Evolutionary conservation across 2,888 invertebrate species (phyloP), one percentile per base, ranked within the genome.

Genomic region (Perizoma flavofasciatum): DNA sequence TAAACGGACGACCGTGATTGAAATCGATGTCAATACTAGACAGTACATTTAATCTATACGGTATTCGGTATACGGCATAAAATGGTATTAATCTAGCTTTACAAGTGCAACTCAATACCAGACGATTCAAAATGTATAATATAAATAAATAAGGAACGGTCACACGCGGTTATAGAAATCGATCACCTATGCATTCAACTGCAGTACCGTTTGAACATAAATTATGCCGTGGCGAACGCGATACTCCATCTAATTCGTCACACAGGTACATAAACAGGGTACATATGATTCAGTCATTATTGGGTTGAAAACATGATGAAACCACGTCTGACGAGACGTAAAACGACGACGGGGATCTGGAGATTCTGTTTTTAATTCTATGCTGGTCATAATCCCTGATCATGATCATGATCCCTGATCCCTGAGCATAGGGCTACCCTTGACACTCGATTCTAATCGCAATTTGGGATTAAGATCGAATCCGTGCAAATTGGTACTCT

Each of bases 1-100:
- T 72, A 76, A 74, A 75, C 74, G 69, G 66, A 63, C 67, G 65
- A 65, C 66, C 69, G 69, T 79, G 84, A 85, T 85, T 86, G 81
- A 83, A 86, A 83, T 80, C 76, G 70, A 79, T 71, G 72, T 74
- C 68, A 64, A 67, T 66, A 65, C 61, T 55, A 56, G 49, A 22
- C 51, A 39, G 50, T 50, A 43, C 41, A 51, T 43, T 43, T 39
- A 35, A 54, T 61, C 35, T 7, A 45, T 35, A 48, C 35, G 51
- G 22, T 22, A 22, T 22, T 22, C 22, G 22, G 22, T 22, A 22
- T 22, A 22, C 1, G 1, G 22, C 3, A 22, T 22, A 22, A 22
- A 22, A 22, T n/a, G n/a, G n/a, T n/a, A n/a, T 22, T 22, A 46
- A 10, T n/a, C 40, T 52, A 58, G 43, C 53, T 45, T 59, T 52